Base-by-base conservation (phyloP, 2,797 vertebrate species). In the Clarias laeviceps region DNA sequence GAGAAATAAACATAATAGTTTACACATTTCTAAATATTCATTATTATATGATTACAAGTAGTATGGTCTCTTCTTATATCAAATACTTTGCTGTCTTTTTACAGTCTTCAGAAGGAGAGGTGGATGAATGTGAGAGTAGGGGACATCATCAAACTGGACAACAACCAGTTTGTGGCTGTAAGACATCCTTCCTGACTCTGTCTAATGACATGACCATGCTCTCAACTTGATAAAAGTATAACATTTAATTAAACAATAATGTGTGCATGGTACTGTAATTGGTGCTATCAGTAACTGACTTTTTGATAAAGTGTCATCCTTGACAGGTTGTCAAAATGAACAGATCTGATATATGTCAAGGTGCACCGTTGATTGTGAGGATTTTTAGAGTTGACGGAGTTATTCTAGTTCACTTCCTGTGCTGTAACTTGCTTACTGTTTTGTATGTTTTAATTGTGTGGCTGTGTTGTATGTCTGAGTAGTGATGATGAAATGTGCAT, bases 121-220 rank as follows among this genome's bases (percentile, higher is more conserved):
- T 99, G 97, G 97, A 97, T 99, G 97, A 97, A 98, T 0, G 97
- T 99, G 84, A 92, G 95, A 66, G 97, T 99, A 0, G 97, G 97
- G 72, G 97, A 99, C 85, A 97, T 99, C 91, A 98, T 97, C 89
- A 98, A 97, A 92, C 88, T 98, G 90, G 97, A 98, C 91, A 97
- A 98, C 92, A 98, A 98, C 90, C 97, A 98, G 92, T 98, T 98
- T 88, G 97, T 98, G 93, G 96, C 96, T 90, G 97, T 98, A 95
- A 96, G 97, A 93, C 59, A 45, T 83, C 12, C 29, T 76, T 1
- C 56, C 0, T 78, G 17, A 1, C 20, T 11, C 56, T 73, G 37
- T 34, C 29, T 80, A 22, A 45, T 82, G 59, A 81, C 54, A 27
- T 83, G 24, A 82, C 54, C 45, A 29, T 80, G 15, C 59, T 22